phyloP scores from a whole-genome alignment of 2,113 vertebrate species.

The Bubalus kerabau region DNA sequence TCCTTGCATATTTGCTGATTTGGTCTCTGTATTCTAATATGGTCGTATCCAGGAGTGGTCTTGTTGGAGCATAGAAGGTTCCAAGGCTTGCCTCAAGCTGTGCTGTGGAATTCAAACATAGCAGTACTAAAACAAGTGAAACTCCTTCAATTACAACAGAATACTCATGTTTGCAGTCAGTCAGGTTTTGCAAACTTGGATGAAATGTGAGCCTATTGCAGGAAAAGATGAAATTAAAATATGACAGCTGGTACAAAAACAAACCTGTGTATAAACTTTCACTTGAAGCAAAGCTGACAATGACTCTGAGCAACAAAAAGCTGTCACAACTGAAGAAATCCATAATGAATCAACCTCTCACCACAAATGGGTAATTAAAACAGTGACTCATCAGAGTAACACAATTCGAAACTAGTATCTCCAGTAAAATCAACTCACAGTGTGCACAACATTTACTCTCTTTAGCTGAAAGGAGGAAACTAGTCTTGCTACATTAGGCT shows the following conservation, averaged over 20 bases:
- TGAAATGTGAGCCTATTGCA: conserved; percentile 73
- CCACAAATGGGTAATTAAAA: conserved; percentile 78
- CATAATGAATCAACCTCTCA: conserved; percentile 75
- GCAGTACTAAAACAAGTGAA: conserved; percentile 75
- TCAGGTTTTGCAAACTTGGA: conserved; percentile 76
- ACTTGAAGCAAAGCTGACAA: conserved; percentile 77
- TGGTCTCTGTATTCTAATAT: conserved; percentile 90
- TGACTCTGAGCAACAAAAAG: conserved; percentile 78
- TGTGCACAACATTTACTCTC: conserved; percentile 62
- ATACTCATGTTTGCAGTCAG: conserved; percentile 79
- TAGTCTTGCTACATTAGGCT: background rate
- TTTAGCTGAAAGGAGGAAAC: conserved; percentile 58
- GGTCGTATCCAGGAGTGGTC: conserved; percentile 88
- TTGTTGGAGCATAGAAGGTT: conserved; percentile 91
- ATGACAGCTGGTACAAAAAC: conserved; percentile 78
- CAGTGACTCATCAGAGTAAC: conserved; percentile 76
- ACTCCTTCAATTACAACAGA: conserved; percentile 77
- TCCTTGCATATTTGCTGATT: conserved; percentile 92
- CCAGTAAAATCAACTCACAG: conserved; percentile 70
- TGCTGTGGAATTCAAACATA: conserved; percentile 84
- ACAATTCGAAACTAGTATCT: conserved; percentile 74
- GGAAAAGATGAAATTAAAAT: conserved; percentile 77
- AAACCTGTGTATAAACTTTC: conserved; percentile 77
- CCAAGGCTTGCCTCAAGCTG: conserved; percentile 93
- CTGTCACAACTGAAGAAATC: conserved; percentile 77